Base-by-base conservation (phyloP, 2,797 vertebrate species). In the Acanthis flammea region DNA sequence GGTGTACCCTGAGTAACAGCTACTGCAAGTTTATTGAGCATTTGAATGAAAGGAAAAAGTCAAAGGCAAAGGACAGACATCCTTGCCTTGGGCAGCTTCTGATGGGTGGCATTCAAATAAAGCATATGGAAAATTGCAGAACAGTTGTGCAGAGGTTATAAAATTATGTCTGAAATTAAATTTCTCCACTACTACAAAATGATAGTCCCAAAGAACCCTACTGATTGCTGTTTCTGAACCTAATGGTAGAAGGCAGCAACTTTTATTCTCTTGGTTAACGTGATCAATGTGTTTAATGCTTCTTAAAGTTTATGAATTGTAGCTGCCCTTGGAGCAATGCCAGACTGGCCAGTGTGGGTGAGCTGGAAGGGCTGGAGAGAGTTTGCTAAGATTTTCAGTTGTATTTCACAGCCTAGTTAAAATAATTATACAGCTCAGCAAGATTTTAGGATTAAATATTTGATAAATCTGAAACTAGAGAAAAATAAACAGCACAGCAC, bases 231-330 rank as follows among this genome's bases (percentile, higher is more conserved):
- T 84, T 71, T 82, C 88, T 85, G 93, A 90, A 95, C 90, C 86
- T 95, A 95, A 97, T 95, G 67, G 80, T 86, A 95, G 90, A 71
- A 84, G 57, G 74, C 66, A 94, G 86, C 92, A 94, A 91, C 88
- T 82, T 95, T 95, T 84, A 95, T 93, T 95, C 92, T 96, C 92
- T 67, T 13, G 0, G 92, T 90, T 95, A 96, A 96, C 60, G 14
- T 96, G 96, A 97, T 95, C 94, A 95, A 97, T 87, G 83, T 91
- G 90, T 92, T 95, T 97, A 96, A 96, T 95, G 94, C 60, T 92
- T 94, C 80, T 95, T 92, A 60, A 92, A 87, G 80, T 87, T 95
- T 93, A 96, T 94, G 86, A 95, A 95, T 96, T 94, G 93, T 95
- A 95, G 80, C 90, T 84, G 79, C n/a, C 74, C 71, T 81, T 95